Evolutionary conservation across 35 echinoderm and acorn worm genomes (phyloP).

Genomic region (Ophioderma brevispina): DNA sequence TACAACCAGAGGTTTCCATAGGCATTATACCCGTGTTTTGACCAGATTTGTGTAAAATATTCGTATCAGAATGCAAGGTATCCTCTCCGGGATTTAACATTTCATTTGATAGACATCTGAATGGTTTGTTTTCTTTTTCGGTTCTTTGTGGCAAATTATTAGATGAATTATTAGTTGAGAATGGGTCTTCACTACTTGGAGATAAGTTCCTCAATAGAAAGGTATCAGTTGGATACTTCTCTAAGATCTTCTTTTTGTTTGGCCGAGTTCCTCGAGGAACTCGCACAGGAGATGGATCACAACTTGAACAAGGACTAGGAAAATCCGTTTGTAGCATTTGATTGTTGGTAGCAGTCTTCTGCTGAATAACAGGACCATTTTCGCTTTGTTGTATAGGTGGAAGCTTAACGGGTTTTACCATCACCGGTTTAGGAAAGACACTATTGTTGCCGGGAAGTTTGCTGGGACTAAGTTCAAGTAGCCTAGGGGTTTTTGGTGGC

Average conservation of each 20-base stretch:
- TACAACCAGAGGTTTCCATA: too few species aligned
- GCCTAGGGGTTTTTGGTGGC: not conserved
- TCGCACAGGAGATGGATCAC: not conserved
- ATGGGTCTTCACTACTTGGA: not conserved
- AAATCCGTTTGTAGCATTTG: not conserved
- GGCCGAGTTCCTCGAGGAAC: not conserved
- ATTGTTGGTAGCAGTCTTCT: not conserved
- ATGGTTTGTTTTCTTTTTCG: too few species aligned
- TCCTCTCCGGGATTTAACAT: too few species aligned
- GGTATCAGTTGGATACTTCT: not conserved
- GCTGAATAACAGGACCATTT: not conserved
- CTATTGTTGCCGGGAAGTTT: not conserved
- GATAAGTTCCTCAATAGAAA: not conserved
- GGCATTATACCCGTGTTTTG: too few species aligned
- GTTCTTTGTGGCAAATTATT: too few species aligned
- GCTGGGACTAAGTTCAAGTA: not conserved
- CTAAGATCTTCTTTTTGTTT: not conserved
- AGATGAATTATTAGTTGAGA: not conserved
- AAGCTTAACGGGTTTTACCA: conserved; percentile 31
- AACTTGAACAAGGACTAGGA: not conserved
- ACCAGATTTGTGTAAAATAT: too few species aligned
- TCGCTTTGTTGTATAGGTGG: not conserved
- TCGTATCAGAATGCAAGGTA: too few species aligned
- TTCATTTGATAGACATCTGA: too few species aligned
- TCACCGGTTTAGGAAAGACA: conserved; percentile 28